Evolutionary conservation across 2,888 invertebrate genomes (phyloP), one percentile per base, ranked within the genome.

Genomic region (Torymus aiolomorphi): DNA sequence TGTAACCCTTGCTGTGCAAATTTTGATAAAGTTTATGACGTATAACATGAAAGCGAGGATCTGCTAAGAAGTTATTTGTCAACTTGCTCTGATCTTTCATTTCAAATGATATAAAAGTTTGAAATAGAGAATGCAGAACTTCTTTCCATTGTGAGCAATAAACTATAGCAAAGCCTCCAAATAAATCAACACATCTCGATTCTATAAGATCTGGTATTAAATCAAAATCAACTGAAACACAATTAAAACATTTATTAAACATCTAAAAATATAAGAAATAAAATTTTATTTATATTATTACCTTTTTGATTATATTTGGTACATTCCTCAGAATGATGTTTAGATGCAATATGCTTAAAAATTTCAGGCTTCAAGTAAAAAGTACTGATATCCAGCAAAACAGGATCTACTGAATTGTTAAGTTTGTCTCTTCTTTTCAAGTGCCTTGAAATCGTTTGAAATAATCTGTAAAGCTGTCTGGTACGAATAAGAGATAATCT

Each of bases 91-190:
- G 63, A 69, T 74, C 77, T 63, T 82, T 79, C 51, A 86, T 82
- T 74, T 87, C 86, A 31, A 81, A 80, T 0, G 54, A 74, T 65
- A 93, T 86, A 85, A 92, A 92, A 59, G 88, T 90, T 65, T 85
- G 86, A 84, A 92, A 94, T 51, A 94, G 85, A n/a, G 90, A 89
- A 72, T 86, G 83, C 12, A 94, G 85, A 78, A 92, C 89, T 81
- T 90, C 85, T 85, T 91, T 92, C 94, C 93, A 94, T 86, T 91
- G 91, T 2, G 91, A 91, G 87, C 94, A 93, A 5, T 93, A 91
- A 81, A 94, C 88, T 10, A 84, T 83, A 8, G 92, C 93, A 67
- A 90, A 85, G 0, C 94, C 94, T 83, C 90, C 88, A 49, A 83
- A 86, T 52, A 94, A 82, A 81, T 91, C 90, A 14, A 94, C 92